phyloP scores from a whole-genome alignment of 2,113 vertebrate genomes.

The Petromus typicus region DNA sequence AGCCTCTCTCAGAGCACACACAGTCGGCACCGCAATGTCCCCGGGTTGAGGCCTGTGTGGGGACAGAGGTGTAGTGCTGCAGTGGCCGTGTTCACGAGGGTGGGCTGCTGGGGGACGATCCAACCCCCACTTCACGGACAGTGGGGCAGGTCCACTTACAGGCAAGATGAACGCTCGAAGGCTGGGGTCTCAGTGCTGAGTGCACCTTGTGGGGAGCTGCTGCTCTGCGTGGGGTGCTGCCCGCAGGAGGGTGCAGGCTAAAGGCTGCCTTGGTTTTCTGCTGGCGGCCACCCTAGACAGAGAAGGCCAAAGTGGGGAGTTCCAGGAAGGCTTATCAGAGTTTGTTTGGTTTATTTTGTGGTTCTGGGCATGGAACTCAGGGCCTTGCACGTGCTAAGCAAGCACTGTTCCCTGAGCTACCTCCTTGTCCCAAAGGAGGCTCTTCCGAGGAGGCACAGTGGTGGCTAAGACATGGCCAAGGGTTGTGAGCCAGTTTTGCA shows the following conservation, averaged over 20 bases:
- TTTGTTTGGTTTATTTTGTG: not conserved
- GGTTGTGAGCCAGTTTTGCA: not conserved
- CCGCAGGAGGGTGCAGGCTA: not conserved
- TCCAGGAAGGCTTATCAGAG: not conserved
- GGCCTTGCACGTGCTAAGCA: not conserved
- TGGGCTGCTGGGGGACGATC: not conserved
- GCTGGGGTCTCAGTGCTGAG: not conserved
- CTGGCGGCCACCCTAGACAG: not conserved
- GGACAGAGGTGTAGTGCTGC: not conserved
- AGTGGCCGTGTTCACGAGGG: not conserved
- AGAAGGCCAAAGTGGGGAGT: not conserved
- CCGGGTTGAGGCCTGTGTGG: not conserved
- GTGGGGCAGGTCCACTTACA: not conserved
- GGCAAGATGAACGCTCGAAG: not conserved
- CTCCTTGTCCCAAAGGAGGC: not conserved
- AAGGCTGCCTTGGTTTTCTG: not conserved
- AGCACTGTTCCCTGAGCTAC: not conserved
- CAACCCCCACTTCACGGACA: not conserved
- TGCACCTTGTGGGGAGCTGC: not conserved
- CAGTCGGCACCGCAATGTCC: accelerated
- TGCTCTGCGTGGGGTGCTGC: not conserved
- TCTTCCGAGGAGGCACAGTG: not conserved
- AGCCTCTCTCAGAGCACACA: not conserved
- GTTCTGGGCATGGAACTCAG: not conserved
- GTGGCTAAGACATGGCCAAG: not conserved